Base-by-base conservation (phyloP, 2,113 vertebrate species). In the Silurus meridionalis region DNA sequence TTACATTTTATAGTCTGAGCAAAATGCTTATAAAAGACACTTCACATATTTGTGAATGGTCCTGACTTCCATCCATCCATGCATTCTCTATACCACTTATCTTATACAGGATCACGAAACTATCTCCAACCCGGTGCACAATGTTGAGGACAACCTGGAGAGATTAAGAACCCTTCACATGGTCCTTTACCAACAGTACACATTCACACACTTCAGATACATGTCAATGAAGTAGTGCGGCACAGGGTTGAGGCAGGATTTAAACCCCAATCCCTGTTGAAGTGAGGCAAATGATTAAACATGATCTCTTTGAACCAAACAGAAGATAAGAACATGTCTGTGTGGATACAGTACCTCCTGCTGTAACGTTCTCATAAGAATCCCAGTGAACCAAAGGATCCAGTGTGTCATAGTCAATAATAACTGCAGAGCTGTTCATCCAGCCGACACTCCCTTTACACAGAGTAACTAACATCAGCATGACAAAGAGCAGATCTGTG, bases 311-410 rank as follows among this genome's bases (percentile, higher is more conserved):
- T 37, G 37, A 37, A 9, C 23, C 6, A 63, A 64, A 64, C 8
- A 10, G 8, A 66, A 66, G n/a, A 66, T 66, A 66, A 66, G n/a
- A 66, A 25, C 10, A 9, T 64, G 63, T 64, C 8, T 86, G 25
- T 57, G 55, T 61, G 57, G n/a, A 5, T 67, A 14, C 19, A 91
- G 23, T 88, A 98, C 97, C 96, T 95, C 95, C 93, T 23, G 87
- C 60, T 61, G 91, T 90, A 83, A 93, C 75, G 83, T 95, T 94
- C 88, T 96, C 95, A 4, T 96, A 97, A 0, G 97, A 98, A 90
- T 98, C 96, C 94, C 97, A 96, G 86, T 96, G 93, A 52, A 97
- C 95, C 58, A 96, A 83, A 0, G 97, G 96, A 90, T 97, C 97
- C 25, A 95, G 90, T 0, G 94, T 96, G 90, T 96, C 95, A 79